phyloP scores from a whole-genome alignment of 2,888 invertebrate species.

The Nebria salina region DNA sequence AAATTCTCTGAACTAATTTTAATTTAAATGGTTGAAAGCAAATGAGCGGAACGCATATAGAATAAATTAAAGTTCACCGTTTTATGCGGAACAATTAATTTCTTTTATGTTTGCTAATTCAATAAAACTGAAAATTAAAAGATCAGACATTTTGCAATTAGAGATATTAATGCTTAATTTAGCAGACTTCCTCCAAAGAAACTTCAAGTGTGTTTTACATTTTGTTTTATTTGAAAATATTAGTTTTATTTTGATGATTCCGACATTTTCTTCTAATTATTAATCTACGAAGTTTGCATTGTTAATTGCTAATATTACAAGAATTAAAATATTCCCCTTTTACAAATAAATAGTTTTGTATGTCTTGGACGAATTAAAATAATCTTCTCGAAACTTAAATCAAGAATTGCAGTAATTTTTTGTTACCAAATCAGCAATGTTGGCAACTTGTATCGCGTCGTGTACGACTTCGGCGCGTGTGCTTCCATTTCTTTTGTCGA shows the following conservation, averaged over 20 bases:
- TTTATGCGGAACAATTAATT: slow-evolving; percentile 29
- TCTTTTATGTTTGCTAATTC: slow-evolving; percentile 40
- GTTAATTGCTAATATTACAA: neutral
- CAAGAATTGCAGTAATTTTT: neutral
- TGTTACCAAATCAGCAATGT: slow-evolving; percentile 95
- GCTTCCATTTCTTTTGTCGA: slow-evolving; percentile 90
- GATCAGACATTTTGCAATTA: slow-evolving; percentile 40
- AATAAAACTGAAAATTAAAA: slow-evolving; percentile 38
- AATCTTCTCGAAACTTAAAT: too few species aligned
- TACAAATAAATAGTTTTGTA: too few species aligned
- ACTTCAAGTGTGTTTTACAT: slow-evolving; percentile 20
- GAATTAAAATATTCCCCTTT: too few species aligned
- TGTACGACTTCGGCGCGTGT: slow-evolving; percentile 88
- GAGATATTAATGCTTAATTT: slow-evolving; percentile 40
- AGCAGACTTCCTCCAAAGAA: slow-evolving; percentile 3
- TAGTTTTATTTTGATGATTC: slow-evolving; percentile 34
- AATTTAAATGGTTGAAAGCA: slow-evolving; percentile 31
- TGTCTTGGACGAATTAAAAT: too few species aligned
- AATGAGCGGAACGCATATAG: slow-evolving; percentile 40
- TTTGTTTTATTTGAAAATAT: slow-evolving; percentile 21
- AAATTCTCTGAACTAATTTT: slow-evolving; percentile 26
- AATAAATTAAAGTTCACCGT: slow-evolving; percentile 35
- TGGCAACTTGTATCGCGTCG: slow-evolving; percentile 96
- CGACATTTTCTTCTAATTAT: slow-evolving; percentile 21
- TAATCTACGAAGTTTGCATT: neutral